Evolutionary conservation across 2,888 invertebrate species (phyloP).

Genomic region (Deilephila porcellus): DNA sequence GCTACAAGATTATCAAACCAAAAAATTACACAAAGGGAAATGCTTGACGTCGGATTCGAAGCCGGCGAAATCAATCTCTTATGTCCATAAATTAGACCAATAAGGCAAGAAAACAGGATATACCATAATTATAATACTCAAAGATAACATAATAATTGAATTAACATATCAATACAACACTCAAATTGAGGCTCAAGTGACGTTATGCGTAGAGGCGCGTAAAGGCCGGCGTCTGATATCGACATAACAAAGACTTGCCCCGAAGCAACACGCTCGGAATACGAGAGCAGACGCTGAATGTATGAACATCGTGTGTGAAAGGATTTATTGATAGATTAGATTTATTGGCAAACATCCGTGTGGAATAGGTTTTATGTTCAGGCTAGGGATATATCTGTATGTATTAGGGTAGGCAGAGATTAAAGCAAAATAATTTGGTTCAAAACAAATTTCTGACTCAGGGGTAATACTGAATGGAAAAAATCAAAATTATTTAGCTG

Average conservation of each 20-base stretch:
- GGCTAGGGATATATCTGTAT: neutral
- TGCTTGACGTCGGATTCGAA: too few species aligned
- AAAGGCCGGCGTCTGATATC: neutral
- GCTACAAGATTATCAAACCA: too few species aligned
- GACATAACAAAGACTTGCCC: slow-evolving; percentile 2
- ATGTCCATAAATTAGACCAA: too few species aligned
- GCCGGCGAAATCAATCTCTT: too few species aligned
- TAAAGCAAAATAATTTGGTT: too few species aligned
- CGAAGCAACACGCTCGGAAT: neutral
- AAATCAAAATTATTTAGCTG: too few species aligned
- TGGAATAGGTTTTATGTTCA: slow-evolving; percentile 2
- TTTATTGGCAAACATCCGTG: neutral
- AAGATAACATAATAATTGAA: neutral
- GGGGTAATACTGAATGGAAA: too few species aligned
- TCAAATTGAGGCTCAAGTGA: neutral
- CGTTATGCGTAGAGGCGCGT: neutral
- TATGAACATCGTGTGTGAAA: neutral
- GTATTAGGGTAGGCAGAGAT: neutral
- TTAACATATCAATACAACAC: neutral
- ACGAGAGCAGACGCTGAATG: neutral
- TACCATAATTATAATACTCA: neutral
- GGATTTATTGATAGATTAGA: neutral
- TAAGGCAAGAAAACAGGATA: too few species aligned
- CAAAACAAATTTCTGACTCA: too few species aligned
- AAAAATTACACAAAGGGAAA: too few species aligned